A percentile compares a stretch with the other conserved stretches of the same genome.
phyloP scores from a whole-genome alignment of 2,888 invertebrate genomes.

The Electrophaes corylata region DNA sequence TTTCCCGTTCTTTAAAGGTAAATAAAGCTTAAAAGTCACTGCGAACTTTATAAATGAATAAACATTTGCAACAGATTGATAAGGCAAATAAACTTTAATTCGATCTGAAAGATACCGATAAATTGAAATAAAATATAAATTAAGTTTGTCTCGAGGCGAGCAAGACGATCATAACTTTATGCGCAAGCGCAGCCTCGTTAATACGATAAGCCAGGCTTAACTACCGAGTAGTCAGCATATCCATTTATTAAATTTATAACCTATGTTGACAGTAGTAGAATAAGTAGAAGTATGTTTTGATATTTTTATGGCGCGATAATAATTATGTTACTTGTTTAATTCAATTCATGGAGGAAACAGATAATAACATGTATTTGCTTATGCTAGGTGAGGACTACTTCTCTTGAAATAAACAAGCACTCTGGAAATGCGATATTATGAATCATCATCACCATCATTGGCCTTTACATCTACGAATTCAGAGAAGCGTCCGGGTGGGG shows the following conservation, averaged over 20 bases:
- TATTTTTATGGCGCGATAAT: neutral
- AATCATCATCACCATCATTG: no score
- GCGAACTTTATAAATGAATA: neutral
- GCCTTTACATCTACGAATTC: no score
- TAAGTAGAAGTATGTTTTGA: neutral
- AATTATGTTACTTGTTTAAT: neutral
- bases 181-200: conserved; percentile 28
- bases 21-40: neutral
- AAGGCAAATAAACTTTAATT: conserved; percentile 17
- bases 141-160: conserved; percentile 30
- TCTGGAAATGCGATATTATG: neutral
- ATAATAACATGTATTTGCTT: no score
- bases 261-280: conserved; percentile 3
- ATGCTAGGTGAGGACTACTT: no score
- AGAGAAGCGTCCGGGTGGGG: no score
- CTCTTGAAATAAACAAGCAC: neutral
- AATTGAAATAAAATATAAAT: conserved; percentile 23
- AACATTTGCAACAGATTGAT: conserved; percentile 2
- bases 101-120: conserved; percentile 18
- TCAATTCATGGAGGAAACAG: neutral
- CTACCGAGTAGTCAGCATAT: conserved; percentile 28
- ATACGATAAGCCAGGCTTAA: conserved; percentile 35
- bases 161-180: conserved; percentile 31
- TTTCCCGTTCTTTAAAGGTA: no score
- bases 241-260: conserved; percentile 12